phyloP scores from a whole-genome alignment of 1,140 invertebrate species.

The Zaprionus ornatus region DNA sequence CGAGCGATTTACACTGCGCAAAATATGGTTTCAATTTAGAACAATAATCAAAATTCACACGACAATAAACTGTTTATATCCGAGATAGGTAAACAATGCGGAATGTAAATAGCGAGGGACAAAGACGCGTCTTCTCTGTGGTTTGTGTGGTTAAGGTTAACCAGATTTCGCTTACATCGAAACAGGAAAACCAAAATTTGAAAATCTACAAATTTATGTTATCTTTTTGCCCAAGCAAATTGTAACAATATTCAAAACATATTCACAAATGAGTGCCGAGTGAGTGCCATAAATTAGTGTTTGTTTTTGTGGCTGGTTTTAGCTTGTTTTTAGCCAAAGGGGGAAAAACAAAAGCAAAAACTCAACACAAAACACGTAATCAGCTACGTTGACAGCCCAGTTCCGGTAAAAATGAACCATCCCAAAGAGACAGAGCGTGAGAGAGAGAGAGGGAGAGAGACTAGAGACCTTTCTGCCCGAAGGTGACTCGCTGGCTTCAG shows the following conservation, averaged over 20 bases:
- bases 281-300: slow-evolving; percentile 53
- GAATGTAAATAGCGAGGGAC: slow-evolving; percentile 26
- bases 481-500: slow-evolving; percentile 40
- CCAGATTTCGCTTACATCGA: slow-evolving; percentile 54
- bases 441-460: neutral
- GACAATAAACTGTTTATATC: slow-evolving; percentile 44
- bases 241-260: slow-evolving; percentile 61
- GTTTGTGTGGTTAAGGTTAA: slow-evolving; percentile 60
- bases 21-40: slow-evolving; percentile 18
- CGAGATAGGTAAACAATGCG: slow-evolving; percentile 28
- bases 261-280: slow-evolving; percentile 28
- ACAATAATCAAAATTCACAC: slow-evolving; percentile 51
- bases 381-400: slow-evolving; percentile 42
- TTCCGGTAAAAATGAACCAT: slow-evolving; percentile 43
- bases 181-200: slow-evolving; percentile 54
- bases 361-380: slow-evolving; percentile 29
- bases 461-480: slow-evolving; percentile 5
- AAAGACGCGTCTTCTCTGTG: slow-evolving; percentile 14
- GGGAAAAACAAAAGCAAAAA: slow-evolving; percentile 29
- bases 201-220: slow-evolving; percentile 7
- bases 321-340: slow-evolving; percentile 29
- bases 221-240: slow-evolving; percentile 54
- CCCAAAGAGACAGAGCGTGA: neutral
- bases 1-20: slow-evolving; percentile 27
- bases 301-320: slow-evolving; percentile 29